These are phyloP conservation scores for Tenebrio molitor DNA, from an alignment of 1,140 invertebrate species.

Conservation along the genomic window DNA sequence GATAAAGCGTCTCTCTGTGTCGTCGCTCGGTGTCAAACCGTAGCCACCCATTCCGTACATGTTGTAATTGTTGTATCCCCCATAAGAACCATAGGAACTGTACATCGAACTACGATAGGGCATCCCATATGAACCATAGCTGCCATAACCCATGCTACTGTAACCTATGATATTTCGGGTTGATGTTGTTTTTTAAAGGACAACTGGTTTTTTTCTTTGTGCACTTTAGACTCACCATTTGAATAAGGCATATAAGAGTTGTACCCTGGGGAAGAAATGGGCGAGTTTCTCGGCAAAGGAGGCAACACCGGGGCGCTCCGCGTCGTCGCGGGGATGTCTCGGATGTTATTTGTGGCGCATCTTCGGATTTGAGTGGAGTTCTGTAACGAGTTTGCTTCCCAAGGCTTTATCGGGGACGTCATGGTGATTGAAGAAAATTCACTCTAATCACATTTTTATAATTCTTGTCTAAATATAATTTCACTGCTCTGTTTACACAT, in stretches of 20 bases:
- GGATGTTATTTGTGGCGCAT: constrained; percentile 15
- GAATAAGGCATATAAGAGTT: constrained; percentile 58
- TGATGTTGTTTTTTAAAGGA: constrained; percentile 13
- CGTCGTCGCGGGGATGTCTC: constrained; percentile 13
- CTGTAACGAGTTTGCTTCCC: constrained; percentile 49
- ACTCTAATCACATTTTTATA: constrained; percentile 7
- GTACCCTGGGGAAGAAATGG: constrained; percentile 36
- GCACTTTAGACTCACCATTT: constrained; percentile 45
- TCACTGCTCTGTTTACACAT: background rate
- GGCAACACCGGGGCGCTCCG: constrained; percentile 59
- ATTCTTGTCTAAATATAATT: background rate
- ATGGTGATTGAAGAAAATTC: constrained; percentile 19
- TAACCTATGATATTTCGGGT: constrained; percentile 61
- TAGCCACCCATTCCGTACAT: constrained; percentile 59
- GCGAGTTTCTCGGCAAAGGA: constrained; percentile 58
- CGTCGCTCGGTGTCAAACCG: constrained; percentile 70
- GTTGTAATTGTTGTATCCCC: constrained; percentile 61
- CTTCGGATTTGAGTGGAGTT: constrained; percentile 54
- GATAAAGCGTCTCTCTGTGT: constrained; percentile 80
- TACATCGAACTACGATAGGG: constrained; percentile 52
- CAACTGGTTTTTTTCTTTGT: background rate
- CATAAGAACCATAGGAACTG: constrained; percentile 58
- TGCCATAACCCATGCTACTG: constrained; percentile 61
- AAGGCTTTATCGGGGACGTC: constrained; percentile 32
- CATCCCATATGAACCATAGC: constrained; percentile 58